phyloP scores from a whole-genome alignment of 92 coral and sea anemone species.

The Epizoanthus ramosus region DNA sequence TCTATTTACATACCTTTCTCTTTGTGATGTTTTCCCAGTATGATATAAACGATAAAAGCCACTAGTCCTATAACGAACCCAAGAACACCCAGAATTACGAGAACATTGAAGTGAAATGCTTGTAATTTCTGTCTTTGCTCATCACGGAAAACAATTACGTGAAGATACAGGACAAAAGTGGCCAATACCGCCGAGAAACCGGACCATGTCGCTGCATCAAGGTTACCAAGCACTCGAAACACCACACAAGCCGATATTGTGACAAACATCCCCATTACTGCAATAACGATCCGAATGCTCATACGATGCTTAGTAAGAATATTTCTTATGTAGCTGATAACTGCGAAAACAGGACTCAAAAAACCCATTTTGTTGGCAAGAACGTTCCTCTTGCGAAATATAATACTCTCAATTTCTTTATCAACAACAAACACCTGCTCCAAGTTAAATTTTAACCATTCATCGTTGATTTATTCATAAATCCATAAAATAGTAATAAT shows the following conservation, averaged over 20 bases:
- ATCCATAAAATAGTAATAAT: not conserved
- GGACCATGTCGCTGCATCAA: conserved; percentile 14
- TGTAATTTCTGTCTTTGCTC: not conserved
- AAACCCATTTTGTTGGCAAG: conserved; percentile 4
- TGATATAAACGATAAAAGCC: conserved; percentile 12
- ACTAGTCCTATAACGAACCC: conserved; percentile 12
- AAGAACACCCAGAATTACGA: conserved; percentile 2
- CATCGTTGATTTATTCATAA: conserved; percentile 14
- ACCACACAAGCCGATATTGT: conserved; percentile 9
- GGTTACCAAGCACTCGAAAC: conserved; percentile 20
- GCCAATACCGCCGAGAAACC: conserved; percentile 27
- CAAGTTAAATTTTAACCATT: conserved; percentile 5
- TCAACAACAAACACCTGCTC: conserved; percentile 19
- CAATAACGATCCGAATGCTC: not conserved
- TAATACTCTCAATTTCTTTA: not conserved
- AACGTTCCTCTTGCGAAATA: not conserved
- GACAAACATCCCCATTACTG: conserved; percentile 1
- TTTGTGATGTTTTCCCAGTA: conserved; percentile 13
- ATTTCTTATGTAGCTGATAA: not conserved
- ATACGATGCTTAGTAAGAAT: not conserved
- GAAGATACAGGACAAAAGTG: conserved; percentile 6
- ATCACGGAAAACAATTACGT: conserved; percentile 12
- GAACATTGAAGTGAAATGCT: conserved; percentile 6
- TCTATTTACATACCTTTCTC: conserved; percentile 2
- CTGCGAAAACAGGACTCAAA: not conserved